A percentile compares a stretch with the other conserved stretches of the same genome.
Conservation (phyloP, 2,113 vertebrate genomes). For the Microcebus tavaratra region DNA sequence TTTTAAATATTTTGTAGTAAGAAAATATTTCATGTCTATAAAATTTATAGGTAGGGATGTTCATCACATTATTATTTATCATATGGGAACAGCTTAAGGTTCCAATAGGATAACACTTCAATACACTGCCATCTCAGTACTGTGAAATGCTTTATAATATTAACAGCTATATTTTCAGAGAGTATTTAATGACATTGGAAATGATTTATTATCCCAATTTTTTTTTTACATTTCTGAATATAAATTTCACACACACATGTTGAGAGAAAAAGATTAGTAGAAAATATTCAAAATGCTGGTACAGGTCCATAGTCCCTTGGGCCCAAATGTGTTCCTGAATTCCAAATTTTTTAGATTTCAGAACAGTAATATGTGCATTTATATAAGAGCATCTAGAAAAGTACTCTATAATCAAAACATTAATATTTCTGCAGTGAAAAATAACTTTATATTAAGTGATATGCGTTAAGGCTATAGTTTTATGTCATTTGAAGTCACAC, state of each 20-base stretch:
- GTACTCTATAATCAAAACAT: not conserved
- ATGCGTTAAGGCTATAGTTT: not conserved
- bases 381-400: not conserved
- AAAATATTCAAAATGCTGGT: not conserved
- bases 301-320: not conserved
- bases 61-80: not conserved
- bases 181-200: constrained; percentile 7
- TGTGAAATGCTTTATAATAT: not conserved
- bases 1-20: constrained; percentile 15
- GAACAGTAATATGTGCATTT: not conserved
- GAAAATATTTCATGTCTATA: not conserved
- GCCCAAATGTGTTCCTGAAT: constrained; percentile 25
- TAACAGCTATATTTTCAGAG: constrained; percentile 24
- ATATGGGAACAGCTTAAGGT: not conserved
- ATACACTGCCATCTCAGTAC: not conserved
- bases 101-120: not conserved
- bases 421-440: not conserved
- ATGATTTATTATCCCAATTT: not conserved
- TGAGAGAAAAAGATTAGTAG: not conserved
- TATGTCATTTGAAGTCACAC: not conserved
- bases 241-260: not conserved
- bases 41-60: not conserved
- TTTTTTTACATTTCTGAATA: not conserved
- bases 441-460: not conserved
- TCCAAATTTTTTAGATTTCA: constrained; percentile 10